phyloP scores from a whole-genome alignment of 2,888 invertebrate genomes.

The Aspidiotus rigidus region DNA sequence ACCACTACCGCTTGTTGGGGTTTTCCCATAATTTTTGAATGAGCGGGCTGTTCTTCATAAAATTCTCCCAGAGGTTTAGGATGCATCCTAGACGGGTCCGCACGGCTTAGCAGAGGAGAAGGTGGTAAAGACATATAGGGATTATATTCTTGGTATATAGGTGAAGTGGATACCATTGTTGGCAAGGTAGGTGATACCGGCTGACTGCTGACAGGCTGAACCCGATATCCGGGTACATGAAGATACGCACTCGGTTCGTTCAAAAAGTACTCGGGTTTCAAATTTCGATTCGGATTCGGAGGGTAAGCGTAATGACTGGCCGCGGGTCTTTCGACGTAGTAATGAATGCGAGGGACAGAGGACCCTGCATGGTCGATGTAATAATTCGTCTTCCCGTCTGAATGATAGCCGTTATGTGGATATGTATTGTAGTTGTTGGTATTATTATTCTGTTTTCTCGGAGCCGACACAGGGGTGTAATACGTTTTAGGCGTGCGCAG shows the following conservation, averaged over 20 bases:
- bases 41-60: slow-evolving; percentile 37
- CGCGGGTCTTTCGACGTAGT: background rate
- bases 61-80: slow-evolving; percentile 8
- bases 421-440: background rate
- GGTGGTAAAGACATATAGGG: slow-evolving; percentile 2
- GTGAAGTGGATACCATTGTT: slow-evolving; percentile 8
- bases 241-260: slow-evolving; percentile 25
- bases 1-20: slow-evolving; percentile 22
- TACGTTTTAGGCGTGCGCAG: slow-evolving; percentile 5
- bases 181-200: slow-evolving; percentile 12
- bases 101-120: background rate
- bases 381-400: background rate
- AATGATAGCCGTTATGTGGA: background rate
- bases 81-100: background rate
- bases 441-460: background rate
- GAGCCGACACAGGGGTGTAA: background rate
- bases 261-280: slow-evolving; percentile 20
- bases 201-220: background rate
- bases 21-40: slow-evolving; percentile 38
- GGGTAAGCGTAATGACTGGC: background rate
- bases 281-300: background rate
- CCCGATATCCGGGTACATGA: slow-evolving; percentile 4
- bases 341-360: background rate
- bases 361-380: background rate
- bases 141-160: slow-evolving; percentile 5